Evolutionary conservation across 1,140 invertebrate species (phyloP).

Genomic region (Drosophila virilis): DNA sequence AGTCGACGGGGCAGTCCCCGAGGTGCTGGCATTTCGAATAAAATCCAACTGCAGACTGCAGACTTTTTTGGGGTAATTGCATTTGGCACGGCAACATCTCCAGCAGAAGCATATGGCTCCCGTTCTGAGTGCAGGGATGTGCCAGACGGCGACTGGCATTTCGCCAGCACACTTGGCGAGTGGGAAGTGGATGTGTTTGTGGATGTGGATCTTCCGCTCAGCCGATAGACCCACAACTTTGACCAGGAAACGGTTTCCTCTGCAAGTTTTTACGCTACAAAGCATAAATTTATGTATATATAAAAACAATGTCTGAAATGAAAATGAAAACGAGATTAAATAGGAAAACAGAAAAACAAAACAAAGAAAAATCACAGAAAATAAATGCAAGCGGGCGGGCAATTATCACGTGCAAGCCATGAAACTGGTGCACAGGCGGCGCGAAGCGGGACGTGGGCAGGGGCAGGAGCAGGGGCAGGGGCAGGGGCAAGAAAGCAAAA

Average conservation of each 20-base stretch:
- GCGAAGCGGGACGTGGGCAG: background rate
- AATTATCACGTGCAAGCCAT: slow-evolving; percentile 83
- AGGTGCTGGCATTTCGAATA: slow-evolving; percentile 56
- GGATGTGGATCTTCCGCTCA: slow-evolving; percentile 52
- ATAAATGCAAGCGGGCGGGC: slow-evolving; percentile 51
- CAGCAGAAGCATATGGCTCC: slow-evolving; percentile 13
- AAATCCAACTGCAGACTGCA: slow-evolving; percentile 14
- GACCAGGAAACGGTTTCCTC: slow-evolving; percentile 58
- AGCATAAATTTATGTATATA: slow-evolving; percentile 40
- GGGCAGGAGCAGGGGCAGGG: background rate
- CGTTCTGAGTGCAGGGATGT: slow-evolving; percentile 5
- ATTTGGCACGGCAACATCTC: slow-evolving; percentile 54
- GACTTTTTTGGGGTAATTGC: slow-evolving; percentile 56
- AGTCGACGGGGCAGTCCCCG: slow-evolving; percentile 31
- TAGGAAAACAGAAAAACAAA: slow-evolving; percentile 1
- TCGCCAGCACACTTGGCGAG: background rate
- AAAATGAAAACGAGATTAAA: slow-evolving; percentile 37
- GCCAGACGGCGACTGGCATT: slow-evolving; percentile 44
- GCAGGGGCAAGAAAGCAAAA: slow-evolving; percentile 32
- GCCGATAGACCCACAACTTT: slow-evolving; percentile 48
- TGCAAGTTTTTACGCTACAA: slow-evolving; percentile 61
- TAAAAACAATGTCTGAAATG: slow-evolving; percentile 19
- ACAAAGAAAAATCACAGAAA: slow-evolving; percentile 36
- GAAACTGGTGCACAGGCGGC: slow-evolving; percentile 57
- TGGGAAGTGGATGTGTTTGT: slow-evolving; percentile 5